Conservation (phyloP, 35 echinoderm and acorn worm genomes). For the Holothuria glaberrima region DNA sequence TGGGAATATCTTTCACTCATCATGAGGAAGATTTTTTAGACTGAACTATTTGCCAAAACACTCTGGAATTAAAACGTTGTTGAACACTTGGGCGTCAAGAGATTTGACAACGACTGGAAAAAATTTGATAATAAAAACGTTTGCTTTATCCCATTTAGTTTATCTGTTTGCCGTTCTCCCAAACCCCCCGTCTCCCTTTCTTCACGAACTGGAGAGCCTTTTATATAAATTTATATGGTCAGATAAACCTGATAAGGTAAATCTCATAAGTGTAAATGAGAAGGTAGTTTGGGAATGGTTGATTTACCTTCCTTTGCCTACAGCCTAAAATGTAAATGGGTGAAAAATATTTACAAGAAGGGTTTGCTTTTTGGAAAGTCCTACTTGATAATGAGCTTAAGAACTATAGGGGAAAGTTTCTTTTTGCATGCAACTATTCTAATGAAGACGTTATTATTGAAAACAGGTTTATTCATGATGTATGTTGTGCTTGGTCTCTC, state of each 20-base stretch:
- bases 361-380: background rate
- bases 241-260: background rate
- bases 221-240: background rate
- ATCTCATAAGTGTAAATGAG: background rate
- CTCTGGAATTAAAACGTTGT: background rate
- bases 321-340: background rate
- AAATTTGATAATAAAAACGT: background rate
- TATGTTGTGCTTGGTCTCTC: background rate
- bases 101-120: background rate
- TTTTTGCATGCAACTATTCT: background rate
- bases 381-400: background rate
- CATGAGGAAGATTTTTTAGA: background rate
- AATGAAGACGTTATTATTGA: background rate
- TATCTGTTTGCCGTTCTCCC: background rate
- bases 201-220: background rate
- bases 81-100: background rate
- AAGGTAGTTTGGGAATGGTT: background rate
- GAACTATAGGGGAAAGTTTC: background rate
- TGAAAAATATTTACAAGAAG: background rate
- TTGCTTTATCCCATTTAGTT: background rate
- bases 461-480: background rate
- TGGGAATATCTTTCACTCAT: background rate
- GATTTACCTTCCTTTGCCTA: background rate
- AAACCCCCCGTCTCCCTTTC: background rate
- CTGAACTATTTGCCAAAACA: background rate